phyloP scores from a whole-genome alignment of 2,113 vertebrate species.

The Perca schrenkii region DNA sequence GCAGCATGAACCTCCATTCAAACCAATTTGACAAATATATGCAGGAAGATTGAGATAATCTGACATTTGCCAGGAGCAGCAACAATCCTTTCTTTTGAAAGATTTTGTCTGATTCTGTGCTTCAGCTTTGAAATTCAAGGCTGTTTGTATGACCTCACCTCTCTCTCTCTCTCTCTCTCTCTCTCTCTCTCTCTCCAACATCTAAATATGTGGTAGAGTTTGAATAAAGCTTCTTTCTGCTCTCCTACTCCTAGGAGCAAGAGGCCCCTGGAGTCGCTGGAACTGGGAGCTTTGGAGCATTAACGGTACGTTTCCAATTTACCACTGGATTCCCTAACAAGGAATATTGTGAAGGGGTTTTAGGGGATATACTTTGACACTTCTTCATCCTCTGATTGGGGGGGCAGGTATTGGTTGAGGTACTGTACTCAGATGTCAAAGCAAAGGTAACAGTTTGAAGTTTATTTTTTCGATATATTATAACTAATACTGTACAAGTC shows the following conservation, averaged over 20 bases:
- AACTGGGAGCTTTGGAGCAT: conserved; percentile 68
- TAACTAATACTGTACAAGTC: not conserved
- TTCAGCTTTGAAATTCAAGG: conserved; percentile 31
- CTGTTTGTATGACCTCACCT: conserved; percentile 71
- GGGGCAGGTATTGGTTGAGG: conserved; percentile 39
- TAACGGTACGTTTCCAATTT: conserved; percentile 70
- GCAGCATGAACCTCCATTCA: not conserved
- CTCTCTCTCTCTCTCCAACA: conserved; percentile 53
- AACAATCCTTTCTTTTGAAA: not conserved
- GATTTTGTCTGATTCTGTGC: conserved; percentile 7
- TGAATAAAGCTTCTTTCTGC: conserved; percentile 86
- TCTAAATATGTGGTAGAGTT: conserved; percentile 78
- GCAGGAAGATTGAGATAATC: not conserved
- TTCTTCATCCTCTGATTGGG: conserved; percentile 28
- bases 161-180: conserved; percentile 4
- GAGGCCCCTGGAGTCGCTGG: conserved; percentile 73
- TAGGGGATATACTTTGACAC: conserved; percentile 23
- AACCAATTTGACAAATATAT: not conserved
- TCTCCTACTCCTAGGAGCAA: conserved; percentile 74
- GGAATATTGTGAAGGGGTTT: conserved; percentile 47
- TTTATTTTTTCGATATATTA: not conserved
- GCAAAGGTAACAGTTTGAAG: conserved; percentile 19
- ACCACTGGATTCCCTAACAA: conserved; percentile 11
- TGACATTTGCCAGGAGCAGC: not conserved
- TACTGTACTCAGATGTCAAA: conserved; percentile 20